phyloP scores from a whole-genome alignment of 2,797 vertebrate genomes.

The Sebastiscus albofasciatus region DNA sequence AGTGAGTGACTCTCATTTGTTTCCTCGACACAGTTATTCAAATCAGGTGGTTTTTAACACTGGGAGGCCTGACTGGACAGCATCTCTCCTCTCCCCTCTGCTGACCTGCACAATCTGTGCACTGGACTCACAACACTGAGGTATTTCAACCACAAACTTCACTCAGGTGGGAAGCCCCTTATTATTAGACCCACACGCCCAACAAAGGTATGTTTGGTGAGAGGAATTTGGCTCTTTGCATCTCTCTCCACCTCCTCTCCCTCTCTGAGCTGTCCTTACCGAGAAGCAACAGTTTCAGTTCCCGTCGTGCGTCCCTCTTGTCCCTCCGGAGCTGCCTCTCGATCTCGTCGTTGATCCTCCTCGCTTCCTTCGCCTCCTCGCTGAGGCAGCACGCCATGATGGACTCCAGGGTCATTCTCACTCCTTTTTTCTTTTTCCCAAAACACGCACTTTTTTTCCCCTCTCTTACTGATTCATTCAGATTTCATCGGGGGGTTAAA shows the following conservation, averaged over 20 bases:
- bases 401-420: conserved; percentile 95
- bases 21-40: conserved; percentile 71
- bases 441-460: conserved; percentile 22
- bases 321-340: conserved; percentile 94
- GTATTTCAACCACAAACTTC: conserved; percentile 33
- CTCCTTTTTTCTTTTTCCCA: neutral
- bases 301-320: conserved; percentile 91
- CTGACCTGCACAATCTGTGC: conserved; percentile 59
- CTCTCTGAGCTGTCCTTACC: conserved; percentile 79
- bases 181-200: neutral
- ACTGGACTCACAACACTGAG: conserved; percentile 29
- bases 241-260: neutral
- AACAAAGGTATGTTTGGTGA: conserved; percentile 14
- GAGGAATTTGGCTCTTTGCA: conserved; percentile 25
- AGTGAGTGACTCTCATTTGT: conserved; percentile 14
- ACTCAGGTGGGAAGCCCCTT: conserved; percentile 54
- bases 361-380: conserved; percentile 95
- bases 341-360: conserved; percentile 96
- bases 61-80: conserved; percentile 17
- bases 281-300: conserved; percentile 92
- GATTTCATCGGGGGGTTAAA: conserved; percentile 26
- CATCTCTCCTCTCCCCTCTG: conserved; percentile 11
- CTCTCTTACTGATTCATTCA: conserved; percentile 61
- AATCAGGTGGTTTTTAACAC: conserved; percentile 53
- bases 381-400: conserved; percentile 98